Conservation (phyloP, 2,888 invertebrate genomes). For the Phymatocera aterrima region DNA sequence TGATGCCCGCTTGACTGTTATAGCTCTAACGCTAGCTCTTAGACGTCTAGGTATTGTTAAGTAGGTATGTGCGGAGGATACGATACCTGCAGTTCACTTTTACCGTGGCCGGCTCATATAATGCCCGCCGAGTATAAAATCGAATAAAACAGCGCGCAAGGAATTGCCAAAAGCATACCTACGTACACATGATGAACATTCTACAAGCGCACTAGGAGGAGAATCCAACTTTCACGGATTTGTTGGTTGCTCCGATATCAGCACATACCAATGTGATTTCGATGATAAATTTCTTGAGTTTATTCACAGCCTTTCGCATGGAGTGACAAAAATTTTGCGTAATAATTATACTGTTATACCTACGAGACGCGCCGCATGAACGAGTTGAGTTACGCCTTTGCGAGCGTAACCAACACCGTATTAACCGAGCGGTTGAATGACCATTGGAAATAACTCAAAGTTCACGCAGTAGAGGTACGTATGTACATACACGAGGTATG, state of each 20-base stretch:
- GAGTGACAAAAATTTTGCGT: background rate
- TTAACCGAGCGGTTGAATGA: constrained; percentile 3
- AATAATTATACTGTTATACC: background rate
- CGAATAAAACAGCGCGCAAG: no score
- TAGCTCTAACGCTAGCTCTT: no score
- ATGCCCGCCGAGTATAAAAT: no score
- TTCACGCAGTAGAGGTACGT: background rate
- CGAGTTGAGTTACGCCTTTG: background rate
- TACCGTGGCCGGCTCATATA: constrained; percentile 13
- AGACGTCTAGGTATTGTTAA: background rate
- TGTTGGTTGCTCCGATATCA: no score
- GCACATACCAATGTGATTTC: no score
- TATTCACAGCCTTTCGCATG: background rate
- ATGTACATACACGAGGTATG: background rate
- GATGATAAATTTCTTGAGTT: background rate
- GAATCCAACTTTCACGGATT: no score
- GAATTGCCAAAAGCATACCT: no score
- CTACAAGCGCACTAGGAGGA: no score
- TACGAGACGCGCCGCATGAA: background rate
- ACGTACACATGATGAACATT: no score
- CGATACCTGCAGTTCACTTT: background rate
- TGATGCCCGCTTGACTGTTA: constrained; percentile 50
- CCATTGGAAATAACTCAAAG: background rate
- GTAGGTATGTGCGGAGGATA: background rate
- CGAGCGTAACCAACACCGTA: background rate